phyloP scores from a whole-genome alignment of 2,888 invertebrate genomes.

The Phyllotreta cruciferae region DNA sequence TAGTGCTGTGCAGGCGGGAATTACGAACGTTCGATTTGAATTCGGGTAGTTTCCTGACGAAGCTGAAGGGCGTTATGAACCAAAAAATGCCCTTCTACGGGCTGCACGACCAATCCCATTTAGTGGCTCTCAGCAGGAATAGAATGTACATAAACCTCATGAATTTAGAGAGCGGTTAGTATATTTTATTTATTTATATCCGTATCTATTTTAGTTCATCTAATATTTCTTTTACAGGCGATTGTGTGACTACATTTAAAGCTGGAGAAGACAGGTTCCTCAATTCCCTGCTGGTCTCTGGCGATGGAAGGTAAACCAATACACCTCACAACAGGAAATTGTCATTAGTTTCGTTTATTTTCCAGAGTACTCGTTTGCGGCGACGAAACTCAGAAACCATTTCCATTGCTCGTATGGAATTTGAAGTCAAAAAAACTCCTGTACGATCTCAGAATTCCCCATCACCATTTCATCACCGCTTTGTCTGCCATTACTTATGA shows the following conservation, averaged over 20 bases:
- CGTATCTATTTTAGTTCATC: neutral
- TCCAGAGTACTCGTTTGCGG: conserved; percentile 84
- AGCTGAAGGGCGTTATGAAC: conserved; percentile 87
- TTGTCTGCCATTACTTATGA: conserved; percentile 86
- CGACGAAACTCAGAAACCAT: conserved; percentile 91
- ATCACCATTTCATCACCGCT: conserved; percentile 86
- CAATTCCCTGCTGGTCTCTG: conserved; percentile 85
- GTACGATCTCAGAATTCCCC: conserved; percentile 86
- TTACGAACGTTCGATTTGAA: conserved; percentile 81
- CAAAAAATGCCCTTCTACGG: conserved; percentile 93
- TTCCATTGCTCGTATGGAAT: conserved; percentile 89
- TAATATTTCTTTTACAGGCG: conserved; percentile 62
- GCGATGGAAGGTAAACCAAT: conserved; percentile 76
- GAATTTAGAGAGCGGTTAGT: conserved; percentile 77
- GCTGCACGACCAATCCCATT: conserved; percentile 78
- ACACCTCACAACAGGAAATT: neutral
- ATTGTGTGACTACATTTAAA: conserved; percentile 86
- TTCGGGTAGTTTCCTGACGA: conserved; percentile 74
- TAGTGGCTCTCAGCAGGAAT: conserved; percentile 84
- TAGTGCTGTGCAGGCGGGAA: conserved; percentile 83
- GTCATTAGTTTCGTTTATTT: conserved; percentile 31
- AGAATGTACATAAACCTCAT: conserved; percentile 89
- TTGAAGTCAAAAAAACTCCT: conserved; percentile 82
- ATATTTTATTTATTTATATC: neutral
- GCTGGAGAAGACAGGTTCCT: conserved; percentile 90